Conservation (phyloP, 2,797 vertebrate species). For the Pangasius krempfi region DNA sequence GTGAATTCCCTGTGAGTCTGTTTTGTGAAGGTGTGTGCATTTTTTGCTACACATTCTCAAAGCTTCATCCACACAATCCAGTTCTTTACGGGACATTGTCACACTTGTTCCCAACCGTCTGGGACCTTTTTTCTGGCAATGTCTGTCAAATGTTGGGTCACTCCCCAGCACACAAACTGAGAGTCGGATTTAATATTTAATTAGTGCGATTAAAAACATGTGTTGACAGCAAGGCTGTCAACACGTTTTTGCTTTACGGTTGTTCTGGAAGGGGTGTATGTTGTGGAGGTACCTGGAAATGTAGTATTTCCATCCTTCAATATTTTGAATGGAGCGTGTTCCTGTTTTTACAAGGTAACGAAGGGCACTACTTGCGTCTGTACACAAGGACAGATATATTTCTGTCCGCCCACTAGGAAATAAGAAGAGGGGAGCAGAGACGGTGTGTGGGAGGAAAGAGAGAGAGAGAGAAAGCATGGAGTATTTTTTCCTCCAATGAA, state of each 20-base stretch:
- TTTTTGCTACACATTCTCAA: no score
- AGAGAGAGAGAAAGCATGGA: not conserved
- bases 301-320: slow-evolving; percentile 73
- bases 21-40: not conserved
- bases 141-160: slow-evolving; percentile 7
- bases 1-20: not conserved
- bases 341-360: slow-evolving; percentile 71
- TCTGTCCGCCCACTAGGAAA: slow-evolving; percentile 34
- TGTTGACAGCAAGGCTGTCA: slow-evolving; percentile 58
- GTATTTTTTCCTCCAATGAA: slow-evolving; percentile 30
- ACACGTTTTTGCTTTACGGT: slow-evolving; percentile 45
- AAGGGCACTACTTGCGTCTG: slow-evolving; percentile 72
- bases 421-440: not conserved
- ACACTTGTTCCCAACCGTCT: not conserved
- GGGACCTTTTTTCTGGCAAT: slow-evolving; percentile 5
- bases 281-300: slow-evolving; percentile 55
- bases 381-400: slow-evolving; percentile 53
- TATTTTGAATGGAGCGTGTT: slow-evolving; percentile 73
- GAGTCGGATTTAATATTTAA: slow-evolving; percentile 64
- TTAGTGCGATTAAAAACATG: slow-evolving; percentile 65
- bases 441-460: slow-evolving; percentile 7
- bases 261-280: slow-evolving; percentile 44
- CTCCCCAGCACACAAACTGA: slow-evolving; percentile 25
- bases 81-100: not conserved
- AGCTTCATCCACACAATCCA: not conserved